phyloP scores from a whole-genome alignment of 1,140 invertebrate genomes.

The Drosophila cardini region DNA sequence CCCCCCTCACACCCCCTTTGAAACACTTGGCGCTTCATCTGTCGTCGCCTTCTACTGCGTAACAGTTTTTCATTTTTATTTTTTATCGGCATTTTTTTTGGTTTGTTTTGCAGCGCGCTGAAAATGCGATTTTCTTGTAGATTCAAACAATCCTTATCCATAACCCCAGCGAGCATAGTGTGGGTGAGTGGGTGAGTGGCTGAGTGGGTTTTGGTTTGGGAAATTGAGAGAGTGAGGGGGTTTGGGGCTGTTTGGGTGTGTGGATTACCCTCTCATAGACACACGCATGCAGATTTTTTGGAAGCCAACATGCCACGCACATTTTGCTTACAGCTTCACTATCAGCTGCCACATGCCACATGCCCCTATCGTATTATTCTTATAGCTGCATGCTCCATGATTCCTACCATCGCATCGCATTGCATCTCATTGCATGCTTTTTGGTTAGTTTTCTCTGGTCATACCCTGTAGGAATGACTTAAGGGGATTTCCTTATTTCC shows the following conservation, averaged over 20 bases:
- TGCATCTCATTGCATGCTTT: constrained; percentile 21
- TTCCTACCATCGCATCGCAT: constrained; percentile 7
- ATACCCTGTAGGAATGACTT: constrained; percentile 2
- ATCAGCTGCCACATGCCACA: constrained; percentile 28
- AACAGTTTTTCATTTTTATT: constrained; percentile 34
- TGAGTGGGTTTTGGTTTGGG: too few species aligned
- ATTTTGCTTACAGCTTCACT: constrained; percentile 68
- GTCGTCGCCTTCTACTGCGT: constrained; percentile 52
- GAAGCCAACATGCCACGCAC: constrained; percentile 46
- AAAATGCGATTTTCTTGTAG: constrained; percentile 78
- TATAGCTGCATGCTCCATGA: background rate
- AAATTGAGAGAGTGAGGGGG: background rate
- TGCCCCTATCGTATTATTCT: constrained; percentile 18
- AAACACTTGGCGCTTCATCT: constrained; percentile 53
- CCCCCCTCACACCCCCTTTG: background rate
- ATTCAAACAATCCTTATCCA: constrained; percentile 38
- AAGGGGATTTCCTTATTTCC: too few species aligned
- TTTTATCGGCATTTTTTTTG: constrained; percentile 21
- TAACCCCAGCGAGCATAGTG: background rate
- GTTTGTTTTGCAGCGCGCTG: constrained; percentile 44
- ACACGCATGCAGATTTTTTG: constrained; percentile 56
- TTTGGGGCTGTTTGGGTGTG: too few species aligned
- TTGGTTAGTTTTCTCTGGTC: constrained; percentile 10
- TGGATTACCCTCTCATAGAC: constrained; percentile 24
- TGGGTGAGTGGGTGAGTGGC: background rate